Base-by-base conservation (phyloP, 2,797 vertebrate genomes). In the Oryzias sinensis region DNA sequence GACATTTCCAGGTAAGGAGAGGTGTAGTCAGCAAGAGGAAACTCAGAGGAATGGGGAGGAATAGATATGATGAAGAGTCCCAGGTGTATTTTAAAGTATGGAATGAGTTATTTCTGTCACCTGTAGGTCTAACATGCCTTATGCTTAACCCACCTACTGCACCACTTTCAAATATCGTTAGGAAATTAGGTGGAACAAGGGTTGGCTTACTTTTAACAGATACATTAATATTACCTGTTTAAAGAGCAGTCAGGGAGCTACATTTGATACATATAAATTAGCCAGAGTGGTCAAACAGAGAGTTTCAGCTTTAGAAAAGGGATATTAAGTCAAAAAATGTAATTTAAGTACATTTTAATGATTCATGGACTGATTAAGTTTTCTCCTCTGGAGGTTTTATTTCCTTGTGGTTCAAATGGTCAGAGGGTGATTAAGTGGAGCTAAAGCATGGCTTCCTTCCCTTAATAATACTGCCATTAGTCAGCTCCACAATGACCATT, bases 381-480 rank as follows among this genome's bases (percentile, higher is more conserved):
- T 40, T 18, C 18, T 55, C 49, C 44, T 18, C 43, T 45, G 58
- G 51, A 65, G 48, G 46, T 65, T 78, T 68, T 11, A 58, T 65
- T 59, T 63, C 62, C 52, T 45, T 11, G 1, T 1, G 5, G 25
- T 46, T 56, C 17, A 24, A 47, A 24, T 48, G 48, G 50, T 69
- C 70, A 41, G 25, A 52, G 49, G 65, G 49, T 67, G 65, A 78
- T 72, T 62, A 60, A 68, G 53, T 57, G 56, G 53, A 66, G 68
- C 58, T 6, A 57, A 62, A 53, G 72, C 56, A 56, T 76, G 62
- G 50, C 44, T 70, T 14, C 5, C 60, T 44, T 65, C 47, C 43
- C 27, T 78, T 82, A 75, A 76, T 77, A 78, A 80, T 70, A 47
- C 41, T 14, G 16, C 45, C 48, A 63, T 82, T 80, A 79, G 70